These are phyloP conservation scores for Felis chaus DNA, from an alignment of 2,113 vertebrate species.

Conservation along the genomic window DNA sequence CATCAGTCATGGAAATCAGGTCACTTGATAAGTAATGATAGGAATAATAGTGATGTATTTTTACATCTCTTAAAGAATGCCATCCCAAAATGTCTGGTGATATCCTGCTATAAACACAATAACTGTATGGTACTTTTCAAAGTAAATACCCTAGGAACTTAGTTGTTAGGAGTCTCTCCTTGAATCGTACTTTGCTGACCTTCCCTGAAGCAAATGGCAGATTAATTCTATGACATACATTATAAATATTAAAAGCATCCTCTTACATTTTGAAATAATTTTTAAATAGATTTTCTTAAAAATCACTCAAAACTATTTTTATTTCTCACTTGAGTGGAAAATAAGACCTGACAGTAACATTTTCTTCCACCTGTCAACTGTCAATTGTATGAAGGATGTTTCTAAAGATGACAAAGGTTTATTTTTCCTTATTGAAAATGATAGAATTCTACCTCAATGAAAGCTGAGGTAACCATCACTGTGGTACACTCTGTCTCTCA, in stretches of 20 bases:
- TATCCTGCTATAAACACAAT: slow-evolving; percentile 57
- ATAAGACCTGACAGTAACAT: slow-evolving; percentile 71
- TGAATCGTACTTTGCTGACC: slow-evolving; percentile 60
- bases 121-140: slow-evolving; percentile 68
- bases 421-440: slow-evolving; percentile 73
- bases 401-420: slow-evolving; percentile 47
- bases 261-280: slow-evolving; percentile 58
- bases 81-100: slow-evolving; percentile 41
- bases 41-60: neutral
- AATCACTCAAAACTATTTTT: slow-evolving; percentile 64
- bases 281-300: slow-evolving; percentile 56
- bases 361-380: slow-evolving; percentile 73
- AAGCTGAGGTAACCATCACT: slow-evolving; percentile 11
- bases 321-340: slow-evolving; percentile 72
- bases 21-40: neutral
- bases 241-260: slow-evolving; percentile 62
- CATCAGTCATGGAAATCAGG: neutral
- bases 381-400: slow-evolving; percentile 67
- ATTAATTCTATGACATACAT: slow-evolving; percentile 10
- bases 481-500: neutral
- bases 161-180: slow-evolving; percentile 55
- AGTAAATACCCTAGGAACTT: slow-evolving; percentile 45
- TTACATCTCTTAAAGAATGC: neutral
- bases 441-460: slow-evolving; percentile 1
- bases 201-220: slow-evolving; percentile 61